These are phyloP conservation scores for Drosophila neutralis DNA, from an alignment of 2,888 invertebrate species.

Conservation along the genomic window DNA sequence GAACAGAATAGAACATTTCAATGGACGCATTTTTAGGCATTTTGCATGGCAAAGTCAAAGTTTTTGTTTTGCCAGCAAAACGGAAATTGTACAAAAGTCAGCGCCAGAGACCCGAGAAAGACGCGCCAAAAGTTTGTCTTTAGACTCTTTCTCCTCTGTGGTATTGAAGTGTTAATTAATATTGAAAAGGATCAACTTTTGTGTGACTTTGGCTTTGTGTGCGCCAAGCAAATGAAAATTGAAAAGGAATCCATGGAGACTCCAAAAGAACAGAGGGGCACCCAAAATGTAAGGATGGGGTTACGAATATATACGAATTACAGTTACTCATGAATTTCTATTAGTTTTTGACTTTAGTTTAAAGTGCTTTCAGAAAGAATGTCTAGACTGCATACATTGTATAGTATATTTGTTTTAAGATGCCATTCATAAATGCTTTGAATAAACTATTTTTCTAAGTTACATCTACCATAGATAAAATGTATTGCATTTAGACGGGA, in stretches of 20 bases:
- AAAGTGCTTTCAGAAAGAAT: slow-evolving; percentile 19
- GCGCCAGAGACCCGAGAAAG: slow-evolving; percentile 48
- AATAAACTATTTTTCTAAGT: neutral
- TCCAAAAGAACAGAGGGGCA: neutral
- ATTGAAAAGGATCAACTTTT: slow-evolving; percentile 83
- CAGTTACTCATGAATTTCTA: slow-evolving; percentile 42
- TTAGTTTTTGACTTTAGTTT: slow-evolving; percentile 16
- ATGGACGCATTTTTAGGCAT: slow-evolving; percentile 71
- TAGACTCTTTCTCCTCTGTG: slow-evolving; percentile 63
- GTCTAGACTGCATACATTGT: neutral
- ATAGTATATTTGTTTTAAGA: neutral
- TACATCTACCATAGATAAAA: neutral
- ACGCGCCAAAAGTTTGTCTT: slow-evolving; percentile 66
- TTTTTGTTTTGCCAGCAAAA: slow-evolving; percentile 60
- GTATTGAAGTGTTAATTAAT: slow-evolving; percentile 84
- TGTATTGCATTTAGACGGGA: neutral
- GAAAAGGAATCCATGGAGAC: slow-evolving; percentile 62
- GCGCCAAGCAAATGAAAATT: slow-evolving; percentile 67
- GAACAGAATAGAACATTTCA: slow-evolving; percentile 41
- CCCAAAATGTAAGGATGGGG: slow-evolving; percentile 8
- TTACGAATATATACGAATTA: slow-evolving; percentile 27
- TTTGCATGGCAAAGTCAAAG: slow-evolving; percentile 54
- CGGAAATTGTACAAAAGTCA: slow-evolving; percentile 73
- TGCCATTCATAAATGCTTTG: neutral
- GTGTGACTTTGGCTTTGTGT: slow-evolving; percentile 73